A percentile compares a stretch with the other conserved stretches of the same genome.
These are phyloP conservation scores for Origma solitaria DNA, from an alignment of 2,113 vertebrate species.

Conservation along the genomic window DNA sequence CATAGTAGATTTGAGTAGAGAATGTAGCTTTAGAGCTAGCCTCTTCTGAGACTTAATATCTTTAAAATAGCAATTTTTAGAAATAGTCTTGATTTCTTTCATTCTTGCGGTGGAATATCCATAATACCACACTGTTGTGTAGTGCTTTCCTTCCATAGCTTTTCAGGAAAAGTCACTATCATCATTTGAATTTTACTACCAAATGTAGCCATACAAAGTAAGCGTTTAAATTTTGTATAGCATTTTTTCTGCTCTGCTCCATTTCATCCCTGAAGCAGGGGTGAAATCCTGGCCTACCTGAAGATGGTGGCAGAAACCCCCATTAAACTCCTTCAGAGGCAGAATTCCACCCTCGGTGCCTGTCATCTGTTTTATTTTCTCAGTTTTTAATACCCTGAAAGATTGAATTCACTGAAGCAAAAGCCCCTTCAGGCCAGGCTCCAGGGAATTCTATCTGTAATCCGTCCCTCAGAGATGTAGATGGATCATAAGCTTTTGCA, in stretches of 20 bases:
- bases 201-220: neutral
- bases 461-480: neutral
- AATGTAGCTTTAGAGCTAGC: neutral
- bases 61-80: neutral
- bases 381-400: conserved; percentile 13
- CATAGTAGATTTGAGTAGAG: neutral
- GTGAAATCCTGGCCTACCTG: neutral
- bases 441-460: neutral
- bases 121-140: neutral
- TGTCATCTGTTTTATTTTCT: neutral
- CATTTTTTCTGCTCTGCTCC: neutral
- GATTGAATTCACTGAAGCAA: conserved; percentile 34
- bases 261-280: neutral
- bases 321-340: neutral
- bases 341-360: neutral
- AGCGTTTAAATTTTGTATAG: neutral
- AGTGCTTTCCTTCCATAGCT: neutral
- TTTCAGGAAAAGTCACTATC: neutral
- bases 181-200: neutral
- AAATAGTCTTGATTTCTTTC: neutral
- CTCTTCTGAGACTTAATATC: neutral
- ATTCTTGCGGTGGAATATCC: neutral
- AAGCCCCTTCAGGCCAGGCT: neutral
- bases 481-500: neutral
- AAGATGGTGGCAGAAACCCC: neutral